A percentile compares a stretch with the other conserved stretches of the same genome.
phyloP scores from a whole-genome alignment of 2,888 invertebrate species.

The Deilephila elpenor region DNA sequence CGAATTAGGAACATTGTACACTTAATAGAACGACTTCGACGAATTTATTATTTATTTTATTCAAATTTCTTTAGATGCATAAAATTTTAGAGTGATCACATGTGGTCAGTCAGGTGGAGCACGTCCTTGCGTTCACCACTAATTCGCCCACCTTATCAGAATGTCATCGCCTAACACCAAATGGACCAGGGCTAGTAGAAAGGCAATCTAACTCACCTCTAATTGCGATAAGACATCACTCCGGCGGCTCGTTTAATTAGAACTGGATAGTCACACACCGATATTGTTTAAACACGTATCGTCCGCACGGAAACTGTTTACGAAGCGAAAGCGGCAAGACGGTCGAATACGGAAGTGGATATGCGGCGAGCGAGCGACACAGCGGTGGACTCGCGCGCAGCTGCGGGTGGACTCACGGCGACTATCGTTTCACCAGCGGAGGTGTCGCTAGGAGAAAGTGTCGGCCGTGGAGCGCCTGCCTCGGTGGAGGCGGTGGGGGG shows the following conservation, averaged over 20 bases:
- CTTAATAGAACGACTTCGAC: not conserved
- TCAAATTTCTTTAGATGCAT: not conserved
- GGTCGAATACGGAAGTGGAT: slow-evolving; percentile 69
- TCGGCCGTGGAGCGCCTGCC: slow-evolving; percentile 78
- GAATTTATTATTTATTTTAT: not conserved
- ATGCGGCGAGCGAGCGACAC: slow-evolving; percentile 50
- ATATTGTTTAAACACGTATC: slow-evolving; percentile 63
- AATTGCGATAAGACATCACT: slow-evolving; percentile 68
- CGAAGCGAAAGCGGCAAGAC: slow-evolving; percentile 74
- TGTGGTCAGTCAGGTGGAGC: slow-evolving; percentile 49
- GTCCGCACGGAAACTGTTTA: slow-evolving; percentile 70
- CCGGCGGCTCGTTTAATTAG: slow-evolving; percentile 48
- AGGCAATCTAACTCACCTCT: slow-evolving; percentile 73
- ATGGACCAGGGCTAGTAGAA: slow-evolving; percentile 65
- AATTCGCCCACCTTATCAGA: slow-evolving; percentile 71
- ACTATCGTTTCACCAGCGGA: slow-evolving; percentile 71
- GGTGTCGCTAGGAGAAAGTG: slow-evolving; percentile 84
- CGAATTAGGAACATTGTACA: not conserved
- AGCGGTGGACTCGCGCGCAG: slow-evolving; percentile 77
- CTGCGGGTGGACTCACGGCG: slow-evolving; percentile 70
- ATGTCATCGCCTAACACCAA: slow-evolving; percentile 71
- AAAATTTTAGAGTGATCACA: slow-evolving; percentile 34
- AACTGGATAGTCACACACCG: slow-evolving; percentile 52
- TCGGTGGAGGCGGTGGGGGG: slow-evolving; percentile 68
- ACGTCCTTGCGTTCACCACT: slow-evolving; percentile 80